Base-by-base conservation (phyloP, 1,140 invertebrate genomes). In the Pseudomyrmex gracilis region DNA sequence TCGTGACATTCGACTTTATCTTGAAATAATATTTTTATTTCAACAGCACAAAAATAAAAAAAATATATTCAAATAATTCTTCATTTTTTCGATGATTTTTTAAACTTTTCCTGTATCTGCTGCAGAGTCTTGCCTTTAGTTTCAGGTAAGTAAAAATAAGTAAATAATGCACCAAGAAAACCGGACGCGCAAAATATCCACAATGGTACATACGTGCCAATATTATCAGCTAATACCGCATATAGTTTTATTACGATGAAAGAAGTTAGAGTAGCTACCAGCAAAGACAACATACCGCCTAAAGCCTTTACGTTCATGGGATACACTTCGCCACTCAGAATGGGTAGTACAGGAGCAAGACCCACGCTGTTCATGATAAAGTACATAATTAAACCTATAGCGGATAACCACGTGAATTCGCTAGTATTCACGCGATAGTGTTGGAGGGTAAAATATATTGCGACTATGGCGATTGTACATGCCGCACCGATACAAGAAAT, bases 261-360 rank as follows among this genome's bases (percentile, higher is more conserved):
- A n/a, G 61, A 45, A 68, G 95, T 95, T 3, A 96, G 86, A 93
- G 96, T 97, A 67, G 96, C 96, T 87, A 96, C 96, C 60, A 96
- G 95, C 61, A 97, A 95, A 1, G 96, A 96, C 45, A 97, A 92
- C 67, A 95, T 95, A 57, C 95, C 95, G 4, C 97, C 96, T 58
- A 95, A 94, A 2, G 96, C 95, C 87, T 96, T 96, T 7, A 96
- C 95, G 86, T 96, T 96, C 2, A 95, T 95, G 1, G 97, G 96
- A 89, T 97, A 97, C 82, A 97, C 94, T 93, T 97, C 97, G 20
- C 96, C 95, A 83, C 96, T 95, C 86, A 97, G 95, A 51, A 97
- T 95, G 91, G 96, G 95, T 3, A 97, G 96, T 58, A 97, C 95
- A 2, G 96, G 96, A 34, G 96, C 96, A 87, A 97, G 93, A 2